Conservation (phyloP, 92 coral and sea anemone genomes). For the Umimayanthus kanabou region DNA sequence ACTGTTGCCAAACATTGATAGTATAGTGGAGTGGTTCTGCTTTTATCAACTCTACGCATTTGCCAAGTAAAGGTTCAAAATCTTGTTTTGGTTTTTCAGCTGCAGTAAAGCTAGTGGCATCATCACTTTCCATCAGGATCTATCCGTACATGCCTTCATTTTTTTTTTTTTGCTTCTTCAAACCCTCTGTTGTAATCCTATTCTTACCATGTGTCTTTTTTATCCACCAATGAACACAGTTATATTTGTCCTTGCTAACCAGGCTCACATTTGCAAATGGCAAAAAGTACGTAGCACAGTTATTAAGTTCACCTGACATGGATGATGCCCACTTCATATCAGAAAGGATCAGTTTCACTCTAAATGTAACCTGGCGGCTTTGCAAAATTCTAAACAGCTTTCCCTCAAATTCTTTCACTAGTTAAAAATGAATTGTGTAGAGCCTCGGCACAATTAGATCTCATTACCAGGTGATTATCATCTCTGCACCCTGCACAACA, state of each 20-base stretch:
- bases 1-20: constrained; percentile 61
- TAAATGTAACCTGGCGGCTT: constrained; percentile 32
- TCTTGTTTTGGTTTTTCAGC: constrained; percentile 49
- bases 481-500: no score
- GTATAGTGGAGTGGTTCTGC: constrained; percentile 62
- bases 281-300: constrained; percentile 57
- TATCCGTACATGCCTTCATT: constrained; percentile 44
- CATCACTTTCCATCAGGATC: constrained; percentile 56
- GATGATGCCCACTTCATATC: constrained; percentile 65
- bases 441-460: no score
- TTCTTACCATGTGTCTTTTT: constrained; percentile 53
- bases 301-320: constrained; percentile 66
- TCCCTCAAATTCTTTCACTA: constrained; percentile 41
- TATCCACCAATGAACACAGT: constrained; percentile 51
- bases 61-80: constrained; percentile 54
- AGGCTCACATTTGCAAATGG: constrained; percentile 55
- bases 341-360: constrained; percentile 51
- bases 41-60: constrained; percentile 47
- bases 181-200: constrained; percentile 57
- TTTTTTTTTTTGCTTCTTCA: constrained; percentile 46
- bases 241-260: constrained; percentile 43
- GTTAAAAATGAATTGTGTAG: no score
- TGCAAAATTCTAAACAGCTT: neutral
- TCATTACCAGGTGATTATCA: no score
- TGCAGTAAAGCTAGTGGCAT: constrained; percentile 48